Conservation (phyloP, 2,888 invertebrate genomes). For the Zele albiditarsus region DNA sequence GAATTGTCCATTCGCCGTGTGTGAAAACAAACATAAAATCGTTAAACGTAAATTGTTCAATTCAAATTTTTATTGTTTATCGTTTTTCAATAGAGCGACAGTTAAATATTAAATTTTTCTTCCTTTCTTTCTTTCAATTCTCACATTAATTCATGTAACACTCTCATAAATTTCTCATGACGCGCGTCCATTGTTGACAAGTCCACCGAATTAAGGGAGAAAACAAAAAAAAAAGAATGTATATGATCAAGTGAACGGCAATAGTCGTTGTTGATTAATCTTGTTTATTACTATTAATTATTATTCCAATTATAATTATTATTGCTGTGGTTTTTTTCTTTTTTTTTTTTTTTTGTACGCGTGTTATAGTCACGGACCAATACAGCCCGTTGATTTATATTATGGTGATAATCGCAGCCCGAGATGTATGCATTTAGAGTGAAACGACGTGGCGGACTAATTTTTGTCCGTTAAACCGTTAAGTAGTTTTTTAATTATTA, state of each 20-base stretch:
- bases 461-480: constrained; percentile 29
- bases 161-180: constrained; percentile 21
- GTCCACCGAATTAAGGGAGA: constrained; percentile 21
- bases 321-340: constrained; percentile 38
- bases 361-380: constrained; percentile 43
- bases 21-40: not conserved
- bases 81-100: not conserved
- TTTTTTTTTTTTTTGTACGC: constrained; percentile 32
- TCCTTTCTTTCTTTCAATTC: not conserved
- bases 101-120: not conserved
- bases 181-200: constrained; percentile 35
- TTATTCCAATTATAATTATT: constrained; percentile 40
- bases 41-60: not conserved
- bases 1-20: not conserved
- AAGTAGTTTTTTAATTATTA: constrained; percentile 36
- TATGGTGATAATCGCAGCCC: constrained; percentile 35
- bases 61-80: not conserved
- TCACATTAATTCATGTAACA: constrained; percentile 5
- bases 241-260: constrained; percentile 30
- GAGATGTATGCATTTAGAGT: constrained; percentile 40
- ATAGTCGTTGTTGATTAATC: constrained; percentile 26
- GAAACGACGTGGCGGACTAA: constrained; percentile 25
- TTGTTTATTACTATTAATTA: constrained; percentile 44
- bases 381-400: constrained; percentile 22
- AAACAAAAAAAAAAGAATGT: not conserved